These are phyloP conservation scores for Diarsia rubi DNA, from an alignment of 2,888 invertebrate species.

Conservation along the genomic window DNA sequence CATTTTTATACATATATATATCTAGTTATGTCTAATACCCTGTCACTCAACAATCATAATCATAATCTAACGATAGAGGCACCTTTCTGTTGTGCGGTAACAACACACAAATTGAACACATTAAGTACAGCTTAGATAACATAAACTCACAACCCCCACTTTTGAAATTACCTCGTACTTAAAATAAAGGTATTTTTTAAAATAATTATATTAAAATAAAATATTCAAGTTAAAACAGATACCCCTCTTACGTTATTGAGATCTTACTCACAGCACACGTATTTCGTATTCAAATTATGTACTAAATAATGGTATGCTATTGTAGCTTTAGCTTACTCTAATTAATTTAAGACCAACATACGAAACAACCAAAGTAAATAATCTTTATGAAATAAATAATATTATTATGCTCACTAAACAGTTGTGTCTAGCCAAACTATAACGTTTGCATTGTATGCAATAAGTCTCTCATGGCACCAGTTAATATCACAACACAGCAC, in stretches of 20 bases:
- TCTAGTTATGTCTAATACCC: conserved; percentile 70
- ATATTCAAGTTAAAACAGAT: conserved; percentile 59
- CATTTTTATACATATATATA: conserved; percentile 34
- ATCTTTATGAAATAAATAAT: conserved; percentile 60
- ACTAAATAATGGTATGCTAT: conserved; percentile 52
- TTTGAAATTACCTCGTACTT: conserved; percentile 46
- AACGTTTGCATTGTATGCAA: conserved; percentile 62
- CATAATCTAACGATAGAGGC: conserved; percentile 48
- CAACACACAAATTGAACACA: conserved; percentile 56
- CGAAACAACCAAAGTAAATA: conserved; percentile 67
- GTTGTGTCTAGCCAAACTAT: conserved; percentile 44
- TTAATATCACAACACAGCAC: conserved; percentile 73
- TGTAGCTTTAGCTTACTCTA: conserved; percentile 46
- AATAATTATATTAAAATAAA: conserved; percentile 43
- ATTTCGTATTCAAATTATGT: conserved; percentile 61
- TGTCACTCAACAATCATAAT: conserved; percentile 63
- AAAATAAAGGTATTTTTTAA: conserved; percentile 17
- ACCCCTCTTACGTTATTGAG: conserved; percentile 77
- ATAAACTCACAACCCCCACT: conserved; percentile 60
- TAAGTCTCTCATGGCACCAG: conserved; percentile 76
- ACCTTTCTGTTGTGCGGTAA: conserved; percentile 50
- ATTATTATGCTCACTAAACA: conserved; percentile 57
- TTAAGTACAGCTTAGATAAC: conserved; percentile 32
- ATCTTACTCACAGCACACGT: conserved; percentile 87
- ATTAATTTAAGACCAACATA: conserved; percentile 58